phyloP scores from a whole-genome alignment of 2,113 vertebrate genomes.

The Zosterops japonicus region DNA sequence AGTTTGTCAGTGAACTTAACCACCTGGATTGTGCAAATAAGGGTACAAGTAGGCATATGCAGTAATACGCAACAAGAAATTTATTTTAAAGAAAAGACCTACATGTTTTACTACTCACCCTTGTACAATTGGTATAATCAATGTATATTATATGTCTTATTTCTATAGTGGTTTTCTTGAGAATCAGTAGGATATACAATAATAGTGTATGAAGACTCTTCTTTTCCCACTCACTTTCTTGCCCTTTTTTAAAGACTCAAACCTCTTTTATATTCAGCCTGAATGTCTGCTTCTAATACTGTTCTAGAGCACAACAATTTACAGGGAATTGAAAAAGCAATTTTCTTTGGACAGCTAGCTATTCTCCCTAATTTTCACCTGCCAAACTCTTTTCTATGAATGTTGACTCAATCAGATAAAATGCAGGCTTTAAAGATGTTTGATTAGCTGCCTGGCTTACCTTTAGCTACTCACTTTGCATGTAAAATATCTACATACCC shows the following conservation, averaged over 20 bases:
- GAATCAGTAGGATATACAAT: background rate
- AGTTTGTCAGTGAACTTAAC: background rate
- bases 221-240: background rate
- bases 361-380: slow-evolving; percentile 68
- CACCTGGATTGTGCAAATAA: background rate
- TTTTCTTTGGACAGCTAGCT: slow-evolving; percentile 61
- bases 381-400: slow-evolving; percentile 55
- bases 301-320: slow-evolving; percentile 60
- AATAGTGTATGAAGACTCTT: background rate
- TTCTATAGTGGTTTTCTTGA: background rate
- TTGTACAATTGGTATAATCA: background rate
- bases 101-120: background rate
- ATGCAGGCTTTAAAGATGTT: slow-evolving; percentile 55
- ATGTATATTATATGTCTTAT: background rate
- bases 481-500: background rate
- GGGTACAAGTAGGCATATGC: background rate
- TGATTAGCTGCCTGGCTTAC: slow-evolving; percentile 52
- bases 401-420: slow-evolving; percentile 58
- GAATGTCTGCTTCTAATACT: slow-evolving; percentile 26
- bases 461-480: slow-evolving; percentile 34
- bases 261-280: slow-evolving; percentile 34
- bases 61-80: background rate
- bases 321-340: slow-evolving; percentile 63
- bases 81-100: background rate
- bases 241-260: background rate